phyloP scores from a whole-genome alignment of 30 jellyfish, hydroid and myxozoan species.

The Phacellophora camtschatica region DNA sequence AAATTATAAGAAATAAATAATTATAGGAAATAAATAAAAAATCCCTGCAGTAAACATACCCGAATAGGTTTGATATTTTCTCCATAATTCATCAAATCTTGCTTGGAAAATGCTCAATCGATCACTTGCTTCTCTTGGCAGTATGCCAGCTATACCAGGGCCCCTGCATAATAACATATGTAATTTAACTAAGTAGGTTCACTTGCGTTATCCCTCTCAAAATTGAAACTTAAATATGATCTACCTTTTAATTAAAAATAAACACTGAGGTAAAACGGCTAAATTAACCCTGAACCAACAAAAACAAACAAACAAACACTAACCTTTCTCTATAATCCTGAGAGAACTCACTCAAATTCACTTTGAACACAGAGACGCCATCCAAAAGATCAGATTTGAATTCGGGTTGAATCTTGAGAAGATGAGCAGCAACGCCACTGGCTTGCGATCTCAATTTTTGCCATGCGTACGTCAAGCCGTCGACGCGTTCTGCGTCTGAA shows the following conservation, averaged over 20 bases:
- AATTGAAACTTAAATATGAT: too few species aligned
- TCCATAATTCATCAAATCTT: constrained; percentile 76
- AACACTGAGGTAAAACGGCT: too few species aligned
- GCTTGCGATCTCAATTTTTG: constrained; percentile 70
- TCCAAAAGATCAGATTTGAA: constrained; percentile 71
- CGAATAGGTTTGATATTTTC: constrained; percentile 77
- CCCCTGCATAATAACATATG: constrained; percentile 53
- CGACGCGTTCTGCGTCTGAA: constrained; percentile 83
- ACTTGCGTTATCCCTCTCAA: too few species aligned
- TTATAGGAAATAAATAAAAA: too few species aligned
- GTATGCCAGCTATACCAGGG: constrained; percentile 78
- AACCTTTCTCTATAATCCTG: constrained; percentile 77
- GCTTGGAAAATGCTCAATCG: constrained; percentile 80
- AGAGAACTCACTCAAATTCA: constrained; percentile 47
- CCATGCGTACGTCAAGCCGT: constrained; percentile 86
- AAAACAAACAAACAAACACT: neutral
- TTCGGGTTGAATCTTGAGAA: constrained; percentile 80
- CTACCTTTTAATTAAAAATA: too few species aligned
- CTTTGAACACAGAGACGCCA: constrained; percentile 73
- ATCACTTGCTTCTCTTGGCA: constrained; percentile 88
- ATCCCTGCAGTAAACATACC: constrained; percentile 6
- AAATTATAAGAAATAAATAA: neutral
- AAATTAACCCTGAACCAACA: neutral
- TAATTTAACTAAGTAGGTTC: too few species aligned
- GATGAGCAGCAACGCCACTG: constrained; percentile 69